Evolutionary conservation across 2,797 vertebrate species (phyloP), one percentile per base, ranked within the genome.

Genomic region (Notoglanidium macrostoma): DNA sequence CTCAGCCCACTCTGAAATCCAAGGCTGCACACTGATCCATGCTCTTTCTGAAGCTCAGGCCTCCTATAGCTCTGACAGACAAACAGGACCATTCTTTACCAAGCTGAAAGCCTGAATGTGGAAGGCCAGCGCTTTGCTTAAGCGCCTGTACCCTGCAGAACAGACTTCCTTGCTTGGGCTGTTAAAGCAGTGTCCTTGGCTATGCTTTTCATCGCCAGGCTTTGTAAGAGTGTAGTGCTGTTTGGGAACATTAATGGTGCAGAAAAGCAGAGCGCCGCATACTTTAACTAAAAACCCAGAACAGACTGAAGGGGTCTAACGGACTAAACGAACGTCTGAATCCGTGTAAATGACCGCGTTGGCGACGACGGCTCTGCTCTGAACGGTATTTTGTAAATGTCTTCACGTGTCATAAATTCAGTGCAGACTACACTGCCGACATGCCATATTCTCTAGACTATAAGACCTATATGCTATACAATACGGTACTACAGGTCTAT

Each of bases 41-140:
- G 49, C 44, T 86, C 73, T 88, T 84, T 55, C 63, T 67, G 46
- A 84, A 90, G 82, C 7, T 61, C 91, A 92, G 88, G 91, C 87
- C 85, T 65, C 68, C 32, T 84, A 88, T 81, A 83, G 85, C 65
- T 79, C 54, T 79, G 92, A 12, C 61, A 85, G 70, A 91, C 73
- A 73, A 76, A 70, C 77, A 70, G 57, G 72, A 17, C 54, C 63
- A 87, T 89, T 92, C 83, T 72, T 81, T 51, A 84, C 70, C 87
- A 55, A 91, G 87, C 40, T 80, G 49, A 87, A 80, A 87, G 84
- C 87, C 81, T 91, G 92, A 87, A 77, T 67, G n/a, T 23, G 17
- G 49, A 92, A 93, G 89, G 90, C 89, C 84, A 88, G 84, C 88
- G 6, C 51, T 88, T 89, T 83, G 88, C 68, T 79, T 83, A 89